Evolutionary conservation across 2,113 vertebrate species (phyloP).

Genomic region (Uria aalge): DNA sequence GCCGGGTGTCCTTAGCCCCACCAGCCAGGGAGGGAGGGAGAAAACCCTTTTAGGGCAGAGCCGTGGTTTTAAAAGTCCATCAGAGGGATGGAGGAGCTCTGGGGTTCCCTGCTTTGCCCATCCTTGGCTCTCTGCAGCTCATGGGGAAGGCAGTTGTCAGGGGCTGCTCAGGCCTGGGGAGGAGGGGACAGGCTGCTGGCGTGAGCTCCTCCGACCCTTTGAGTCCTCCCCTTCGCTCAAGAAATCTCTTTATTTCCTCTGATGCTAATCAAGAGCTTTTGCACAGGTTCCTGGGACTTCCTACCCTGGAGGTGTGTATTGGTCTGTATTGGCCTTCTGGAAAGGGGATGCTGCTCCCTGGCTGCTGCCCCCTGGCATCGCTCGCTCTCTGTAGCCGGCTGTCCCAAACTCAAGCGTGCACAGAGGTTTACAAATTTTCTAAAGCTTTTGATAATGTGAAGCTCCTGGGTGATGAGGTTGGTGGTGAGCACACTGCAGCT

Average conservation of each 20-base stretch:
- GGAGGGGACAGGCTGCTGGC: not conserved
- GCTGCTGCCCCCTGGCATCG: not conserved
- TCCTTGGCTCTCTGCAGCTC: not conserved
- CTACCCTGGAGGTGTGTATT: not conserved
- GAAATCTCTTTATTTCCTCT: not conserved
- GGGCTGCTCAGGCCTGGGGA: not conserved
- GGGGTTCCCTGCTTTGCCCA: not conserved
- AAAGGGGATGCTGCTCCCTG: not conserved
- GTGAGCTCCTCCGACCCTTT: not conserved
- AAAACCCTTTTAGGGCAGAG: not conserved
- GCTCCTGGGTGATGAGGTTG: constrained; percentile 67
- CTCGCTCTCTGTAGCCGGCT: not conserved
- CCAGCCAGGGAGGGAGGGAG: not conserved
- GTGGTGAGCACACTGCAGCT: constrained; percentile 75
- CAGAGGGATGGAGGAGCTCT: not conserved
- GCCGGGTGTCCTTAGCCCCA: accelerated
- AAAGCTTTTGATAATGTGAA: constrained; percentile 87
- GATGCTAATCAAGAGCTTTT: not conserved
- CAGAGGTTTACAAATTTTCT: constrained; percentile 79
- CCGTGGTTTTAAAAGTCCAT: not conserved
- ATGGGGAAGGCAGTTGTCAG: accelerated
- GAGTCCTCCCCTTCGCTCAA: not conserved
- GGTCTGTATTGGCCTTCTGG: not conserved
- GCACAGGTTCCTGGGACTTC: not conserved
- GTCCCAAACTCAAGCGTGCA: constrained; percentile 21